phyloP scores from a whole-genome alignment of 92 coral and sea anemone genomes.

The Zoanthus solanderi region DNA sequence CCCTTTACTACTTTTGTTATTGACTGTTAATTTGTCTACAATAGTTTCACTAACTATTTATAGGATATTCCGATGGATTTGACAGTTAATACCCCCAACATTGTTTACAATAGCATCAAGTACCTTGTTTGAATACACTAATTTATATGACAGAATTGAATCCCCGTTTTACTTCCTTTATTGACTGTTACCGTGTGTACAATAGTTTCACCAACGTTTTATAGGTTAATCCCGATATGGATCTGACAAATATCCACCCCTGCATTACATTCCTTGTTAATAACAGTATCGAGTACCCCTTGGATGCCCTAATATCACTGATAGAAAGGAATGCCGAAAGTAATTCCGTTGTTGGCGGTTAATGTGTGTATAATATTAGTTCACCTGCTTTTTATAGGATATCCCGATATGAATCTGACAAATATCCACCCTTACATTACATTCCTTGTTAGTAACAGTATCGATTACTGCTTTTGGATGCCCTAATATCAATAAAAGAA shows the following conservation, averaged over 20 bases:
- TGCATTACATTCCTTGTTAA: constrained; percentile 51
- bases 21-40: too few species aligned
- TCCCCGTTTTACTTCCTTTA: too few species aligned
- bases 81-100: too few species aligned
- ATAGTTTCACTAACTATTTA: too few species aligned
- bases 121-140: too few species aligned
- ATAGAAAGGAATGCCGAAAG: too few species aligned
- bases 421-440: constrained; percentile 50
- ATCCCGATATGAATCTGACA: background rate
- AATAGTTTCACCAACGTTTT: background rate
- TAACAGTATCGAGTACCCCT: background rate
- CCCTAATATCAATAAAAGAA: constrained; percentile 92
- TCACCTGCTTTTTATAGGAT: constrained; percentile 60
- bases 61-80: background rate
- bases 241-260: constrained; percentile 92
- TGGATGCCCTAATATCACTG: too few species aligned
- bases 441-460: background rate
- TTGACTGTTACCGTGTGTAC: background rate
- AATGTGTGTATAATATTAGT: background rate
- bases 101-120: too few species aligned
- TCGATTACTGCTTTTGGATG: constrained; percentile 57
- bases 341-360: too few species aligned
- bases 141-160: too few species aligned
- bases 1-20: background rate
- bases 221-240: constrained; percentile 54